phyloP scores from a whole-genome alignment of 2,888 invertebrate genomes.

The Rhamnusium bicolor region DNA sequence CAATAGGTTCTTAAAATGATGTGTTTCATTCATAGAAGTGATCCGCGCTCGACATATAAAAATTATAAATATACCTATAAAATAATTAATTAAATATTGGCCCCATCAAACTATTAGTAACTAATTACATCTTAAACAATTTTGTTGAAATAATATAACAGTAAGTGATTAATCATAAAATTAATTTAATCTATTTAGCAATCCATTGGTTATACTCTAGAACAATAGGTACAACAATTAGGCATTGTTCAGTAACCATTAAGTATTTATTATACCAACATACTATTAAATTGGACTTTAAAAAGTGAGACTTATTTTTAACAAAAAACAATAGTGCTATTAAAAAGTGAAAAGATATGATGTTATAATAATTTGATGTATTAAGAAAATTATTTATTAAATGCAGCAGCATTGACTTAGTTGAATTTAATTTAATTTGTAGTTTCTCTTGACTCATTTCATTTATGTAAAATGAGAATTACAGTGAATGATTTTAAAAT shows the following conservation, averaged over 20 bases:
- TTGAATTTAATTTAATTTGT: neutral
- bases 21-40: no score
- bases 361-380: neutral
- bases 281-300: neutral
- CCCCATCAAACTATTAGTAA: no score
- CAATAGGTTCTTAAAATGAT: no score
- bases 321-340: constrained; percentile 13
- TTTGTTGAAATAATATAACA: neutral
- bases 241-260: neutral
- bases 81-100: no score
- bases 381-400: neutral
- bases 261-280: neutral
- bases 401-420: neutral
- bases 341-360: constrained; percentile 21
- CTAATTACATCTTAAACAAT: no score
- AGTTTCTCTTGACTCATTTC: neutral
- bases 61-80: no score
- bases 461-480: neutral
- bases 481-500: neutral
- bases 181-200: neutral
- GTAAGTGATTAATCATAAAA: neutral
- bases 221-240: constrained; percentile 1
- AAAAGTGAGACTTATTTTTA: constrained; percentile 1
- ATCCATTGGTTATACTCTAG: neutral
- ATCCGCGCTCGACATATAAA: no score